Conservation (phyloP, 2,797 vertebrate genomes). For the Atherinosoma microstoma region DNA sequence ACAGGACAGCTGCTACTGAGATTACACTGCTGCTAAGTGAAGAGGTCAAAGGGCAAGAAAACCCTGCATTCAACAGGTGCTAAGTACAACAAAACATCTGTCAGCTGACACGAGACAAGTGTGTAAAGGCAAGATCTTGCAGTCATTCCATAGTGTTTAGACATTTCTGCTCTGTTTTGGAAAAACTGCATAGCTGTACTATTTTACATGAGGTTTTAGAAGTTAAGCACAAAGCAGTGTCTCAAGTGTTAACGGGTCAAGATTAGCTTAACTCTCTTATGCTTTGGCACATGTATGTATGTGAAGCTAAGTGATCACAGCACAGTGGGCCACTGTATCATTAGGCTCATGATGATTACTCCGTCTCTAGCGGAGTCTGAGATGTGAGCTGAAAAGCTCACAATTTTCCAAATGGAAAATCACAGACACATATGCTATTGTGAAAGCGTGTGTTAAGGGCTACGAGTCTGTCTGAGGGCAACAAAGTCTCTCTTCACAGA, state of each 20-base stretch:
- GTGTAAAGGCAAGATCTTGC: slow-evolving; percentile 4
- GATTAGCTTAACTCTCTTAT: slow-evolving; percentile 48
- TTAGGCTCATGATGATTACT: slow-evolving; percentile 63
- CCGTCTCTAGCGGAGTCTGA: slow-evolving; percentile 37
- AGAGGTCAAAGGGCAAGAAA: slow-evolving; percentile 52
- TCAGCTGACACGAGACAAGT: slow-evolving; percentile 1
- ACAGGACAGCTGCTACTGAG: slow-evolving; percentile 56
- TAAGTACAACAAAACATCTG: slow-evolving; percentile 15
- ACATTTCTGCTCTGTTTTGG: neutral
- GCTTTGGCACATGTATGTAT: slow-evolving; percentile 58
- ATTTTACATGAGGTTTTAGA: neutral
- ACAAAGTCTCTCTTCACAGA: slow-evolving; percentile 81
- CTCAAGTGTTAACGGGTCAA: slow-evolving; percentile 47
- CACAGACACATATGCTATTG: slow-evolving; percentile 79
- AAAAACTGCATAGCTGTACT: neutral
- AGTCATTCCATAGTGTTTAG: neutral
- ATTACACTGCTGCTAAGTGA: slow-evolving; percentile 55
- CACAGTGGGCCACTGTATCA: slow-evolving; percentile 71
- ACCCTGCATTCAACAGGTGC: slow-evolving; percentile 49
- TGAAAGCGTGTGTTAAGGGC: slow-evolving; percentile 72
- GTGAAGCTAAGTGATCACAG: slow-evolving; percentile 47
- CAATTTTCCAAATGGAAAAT: slow-evolving; percentile 78
- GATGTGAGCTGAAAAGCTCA: slow-evolving; percentile 70
- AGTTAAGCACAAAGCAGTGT: slow-evolving; percentile 23
- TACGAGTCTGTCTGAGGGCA: slow-evolving; percentile 64